These are phyloP conservation scores for Dendrocopos noguchii DNA, from an alignment of 2,113 vertebrate genomes.

Conservation along the genomic window DNA sequence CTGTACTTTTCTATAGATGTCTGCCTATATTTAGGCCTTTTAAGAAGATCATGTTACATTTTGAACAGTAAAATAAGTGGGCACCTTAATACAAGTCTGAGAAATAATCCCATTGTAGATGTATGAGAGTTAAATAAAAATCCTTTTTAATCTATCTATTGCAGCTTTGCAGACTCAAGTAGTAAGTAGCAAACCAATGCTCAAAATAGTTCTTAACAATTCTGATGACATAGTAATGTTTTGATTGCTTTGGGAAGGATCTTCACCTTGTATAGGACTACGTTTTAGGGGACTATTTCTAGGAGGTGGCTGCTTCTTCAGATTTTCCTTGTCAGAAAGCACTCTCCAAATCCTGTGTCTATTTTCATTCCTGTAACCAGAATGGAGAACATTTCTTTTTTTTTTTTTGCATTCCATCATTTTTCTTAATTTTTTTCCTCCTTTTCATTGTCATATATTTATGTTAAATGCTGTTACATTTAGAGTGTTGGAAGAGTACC, in stretches of 20 bases:
- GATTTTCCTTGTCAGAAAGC: not conserved
- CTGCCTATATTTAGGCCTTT: not conserved
- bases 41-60: not conserved
- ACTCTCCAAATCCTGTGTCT: not conserved
- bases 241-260: not conserved
- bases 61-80: not conserved
- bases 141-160: not conserved
- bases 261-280: not conserved
- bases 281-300: not conserved
- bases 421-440: not conserved
- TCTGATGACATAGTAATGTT: not conserved
- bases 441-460: not conserved
- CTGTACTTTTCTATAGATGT: not conserved
- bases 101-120: not conserved
- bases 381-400: not conserved
- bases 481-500: not conserved
- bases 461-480: not conserved
- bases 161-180: not conserved
- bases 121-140: not conserved
- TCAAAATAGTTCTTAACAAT: not conserved
- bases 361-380: not conserved
- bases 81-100: not conserved
- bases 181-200: not conserved
- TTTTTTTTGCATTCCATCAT: not conserved
- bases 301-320: not conserved